Base-by-base conservation (phyloP, 2,888 invertebrate genomes). In the Chloroclystis v-ata region DNA sequence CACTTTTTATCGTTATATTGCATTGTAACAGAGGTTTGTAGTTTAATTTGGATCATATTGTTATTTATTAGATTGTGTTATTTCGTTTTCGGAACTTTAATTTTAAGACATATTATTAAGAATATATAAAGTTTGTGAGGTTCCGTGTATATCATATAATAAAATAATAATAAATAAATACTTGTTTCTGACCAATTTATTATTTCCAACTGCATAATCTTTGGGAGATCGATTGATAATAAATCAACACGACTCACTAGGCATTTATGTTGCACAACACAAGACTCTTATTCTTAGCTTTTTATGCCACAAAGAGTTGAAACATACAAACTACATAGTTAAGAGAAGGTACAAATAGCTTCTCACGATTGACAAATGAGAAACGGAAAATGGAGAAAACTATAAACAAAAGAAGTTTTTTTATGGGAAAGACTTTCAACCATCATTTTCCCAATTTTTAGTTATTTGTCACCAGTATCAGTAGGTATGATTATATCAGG, bases 341-440 rank as follows among this genome's bases (percentile, higher is more conserved):
- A 16, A 10, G 7, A 5, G 1, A 37, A 13, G 10, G 9, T 32
- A 42, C 12, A 26, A 42, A 50, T 44, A 32, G 45, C 44, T 59
- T 62, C 63, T 37, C 65, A 66, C 65, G 54, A 54, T 49, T 51
- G 49, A 53, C 20, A 48, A 50, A 56, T 52, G 60, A 48, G 56
- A 57, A 66, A 63, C 61, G 60, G 60, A 56, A 61, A 63, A 61
- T 45, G 16, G 48, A 49, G 49, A 52, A 49, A n/a, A 53, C 35
- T 48, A 39, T 29, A 35, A 32, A 41, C 38, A 47, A 49, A 48
- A 42, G 38, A 24, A 10, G 40, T 45, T 51, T 47, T n/a, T 53
- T 47, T 42, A 20, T 11, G 11, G 7, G 49, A 39, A 52, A 46
- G 16, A 35, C 29, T 50, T 51, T 51, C 43, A 24, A 43, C 43